These are phyloP conservation scores for Heterodera carotae DNA, from an alignment of 1,140 invertebrate species.

Conservation along the genomic window DNA sequence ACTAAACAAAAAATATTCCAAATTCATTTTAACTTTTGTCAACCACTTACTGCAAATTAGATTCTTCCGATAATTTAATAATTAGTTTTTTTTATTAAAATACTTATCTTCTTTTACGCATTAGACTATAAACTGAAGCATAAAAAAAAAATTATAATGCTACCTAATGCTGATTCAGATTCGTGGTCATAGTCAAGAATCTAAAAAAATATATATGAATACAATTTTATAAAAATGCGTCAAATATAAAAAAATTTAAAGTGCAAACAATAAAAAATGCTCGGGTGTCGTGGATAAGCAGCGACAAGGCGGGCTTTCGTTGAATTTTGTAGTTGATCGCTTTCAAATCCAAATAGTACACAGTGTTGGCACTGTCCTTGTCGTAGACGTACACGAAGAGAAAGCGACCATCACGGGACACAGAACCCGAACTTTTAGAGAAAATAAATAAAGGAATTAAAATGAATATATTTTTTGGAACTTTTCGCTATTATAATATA, in stretches of 20 bases:
- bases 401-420: conserved; percentile 57
- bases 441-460: no score
- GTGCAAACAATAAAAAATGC: conserved; percentile 24
- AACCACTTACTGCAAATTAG: no score
- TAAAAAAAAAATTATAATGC: neutral
- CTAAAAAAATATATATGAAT: no score
- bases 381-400: conserved; percentile 57
- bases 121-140: neutral
- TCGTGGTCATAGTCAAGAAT: conserved; percentile 36
- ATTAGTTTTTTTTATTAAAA: neutral
- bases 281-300: conserved; percentile 72
- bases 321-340: conserved; percentile 52
- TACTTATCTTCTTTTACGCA: neutral
- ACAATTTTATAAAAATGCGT: no score
- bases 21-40: no score
- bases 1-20: no score
- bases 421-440: conserved; percentile 35
- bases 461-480: no score
- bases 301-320: conserved; percentile 61
- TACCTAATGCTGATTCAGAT: conserved; percentile 29
- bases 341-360: conserved; percentile 59
- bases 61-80: no score
- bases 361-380: conserved; percentile 42
- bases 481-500: no score
- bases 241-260: neutral